Percentiles rank a stretch among this genome's conserved stretches.
Conservation (phyloP, 2,888 invertebrate genomes). For the Chloromyia formosa region DNA sequence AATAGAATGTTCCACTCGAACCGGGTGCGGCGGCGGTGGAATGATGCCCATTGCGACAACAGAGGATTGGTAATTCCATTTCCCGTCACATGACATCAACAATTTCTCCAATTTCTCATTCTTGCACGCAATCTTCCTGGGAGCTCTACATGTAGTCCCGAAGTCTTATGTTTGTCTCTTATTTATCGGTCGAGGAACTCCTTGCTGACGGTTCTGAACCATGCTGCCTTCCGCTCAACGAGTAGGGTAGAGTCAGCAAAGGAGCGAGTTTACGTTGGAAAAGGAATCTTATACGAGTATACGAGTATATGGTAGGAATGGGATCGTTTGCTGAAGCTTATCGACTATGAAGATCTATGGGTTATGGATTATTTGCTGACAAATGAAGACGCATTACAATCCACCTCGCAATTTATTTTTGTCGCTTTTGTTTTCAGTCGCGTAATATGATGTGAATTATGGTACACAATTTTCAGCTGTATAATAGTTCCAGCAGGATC, state of each 20-base stretch:
- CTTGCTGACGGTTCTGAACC: background rate
- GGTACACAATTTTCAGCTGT: constrained; percentile 16
- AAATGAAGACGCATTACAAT: constrained; percentile 43
- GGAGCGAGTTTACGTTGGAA: too few species aligned
- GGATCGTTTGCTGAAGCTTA: constrained; percentile 23
- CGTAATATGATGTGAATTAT: constrained; percentile 24
- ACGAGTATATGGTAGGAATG: too few species aligned
- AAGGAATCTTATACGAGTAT: too few species aligned
- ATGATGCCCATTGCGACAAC: background rate
- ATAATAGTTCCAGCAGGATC: background rate
- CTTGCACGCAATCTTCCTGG: background rate
- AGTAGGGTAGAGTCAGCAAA: background rate
- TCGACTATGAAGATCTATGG: constrained; percentile 41
- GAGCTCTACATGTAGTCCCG: background rate
- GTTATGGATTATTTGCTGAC: constrained; percentile 44
- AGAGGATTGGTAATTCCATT: background rate
- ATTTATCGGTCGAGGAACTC: background rate
- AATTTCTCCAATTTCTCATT: constrained; percentile 12
- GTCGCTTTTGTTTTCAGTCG: constrained; percentile 33
- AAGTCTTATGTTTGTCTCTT: constrained; percentile 18
- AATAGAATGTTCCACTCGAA: background rate
- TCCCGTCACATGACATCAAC: constrained; percentile 18
- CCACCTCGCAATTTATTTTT: constrained; percentile 40
- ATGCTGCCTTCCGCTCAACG: background rate
- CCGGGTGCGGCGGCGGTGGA: background rate